Evolutionary conservation across 2,797 vertebrate genomes (phyloP).

Genomic region (Sparidentex hasta): DNA sequence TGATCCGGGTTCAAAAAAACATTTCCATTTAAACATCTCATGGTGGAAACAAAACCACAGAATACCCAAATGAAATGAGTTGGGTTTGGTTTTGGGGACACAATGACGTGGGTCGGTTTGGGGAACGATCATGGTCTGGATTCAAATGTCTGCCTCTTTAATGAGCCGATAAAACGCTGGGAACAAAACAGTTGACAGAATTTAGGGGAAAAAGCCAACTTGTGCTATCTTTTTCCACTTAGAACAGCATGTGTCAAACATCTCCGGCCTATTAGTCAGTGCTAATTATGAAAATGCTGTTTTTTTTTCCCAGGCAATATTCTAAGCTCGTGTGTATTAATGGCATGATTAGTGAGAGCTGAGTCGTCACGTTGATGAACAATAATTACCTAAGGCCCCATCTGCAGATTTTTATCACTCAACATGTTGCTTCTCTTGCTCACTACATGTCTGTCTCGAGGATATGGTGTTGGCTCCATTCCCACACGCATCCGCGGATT

Average conservation of each 20-base stretch:
- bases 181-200: not conserved
- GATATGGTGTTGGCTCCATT: slow-evolving; percentile 11
- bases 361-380: slow-evolving; percentile 61
- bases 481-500: slow-evolving; percentile 1
- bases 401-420: slow-evolving; percentile 63
- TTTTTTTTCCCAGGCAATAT: slow-evolving; percentile 36
- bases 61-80: too few species aligned
- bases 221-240: slow-evolving; percentile 7
- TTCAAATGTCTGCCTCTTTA: not conserved
- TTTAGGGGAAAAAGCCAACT: not conserved
- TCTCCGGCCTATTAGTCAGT: slow-evolving; percentile 43
- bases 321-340: slow-evolving; percentile 35
- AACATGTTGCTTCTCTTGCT: slow-evolving; percentile 48
- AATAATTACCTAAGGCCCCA: slow-evolving; percentile 66
- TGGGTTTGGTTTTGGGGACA: not conserved
- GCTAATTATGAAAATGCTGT: slow-evolving; percentile 51
- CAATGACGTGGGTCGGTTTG: not conserved
- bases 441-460: slow-evolving; percentile 38
- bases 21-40: not conserved
- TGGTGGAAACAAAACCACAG: not conserved
- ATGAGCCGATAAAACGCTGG: not conserved
- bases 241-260: not conserved
- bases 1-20: slow-evolving; percentile 9
- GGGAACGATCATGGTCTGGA: not conserved
- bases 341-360: slow-evolving; percentile 38